Conservation (phyloP, 2,797 vertebrate species). For the Alosa sapidissima region DNA sequence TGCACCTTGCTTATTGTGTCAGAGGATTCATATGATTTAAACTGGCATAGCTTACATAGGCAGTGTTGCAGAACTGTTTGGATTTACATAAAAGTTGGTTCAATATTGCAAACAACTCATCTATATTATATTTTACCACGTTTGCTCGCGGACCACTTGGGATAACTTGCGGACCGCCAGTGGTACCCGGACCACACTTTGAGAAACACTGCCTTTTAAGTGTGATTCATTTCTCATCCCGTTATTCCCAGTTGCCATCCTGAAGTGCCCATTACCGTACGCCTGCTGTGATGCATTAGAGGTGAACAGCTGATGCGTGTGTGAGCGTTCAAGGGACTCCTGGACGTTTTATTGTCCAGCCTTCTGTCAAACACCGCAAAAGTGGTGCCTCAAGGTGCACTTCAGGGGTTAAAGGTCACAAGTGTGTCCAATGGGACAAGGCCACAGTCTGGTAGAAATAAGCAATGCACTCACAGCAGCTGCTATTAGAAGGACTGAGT, state of each 20-base stretch:
- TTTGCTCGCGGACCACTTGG: no score
- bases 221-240: not conserved
- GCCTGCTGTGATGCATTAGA: not conserved
- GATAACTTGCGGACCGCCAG: no score
- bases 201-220: not conserved
- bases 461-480: not conserved
- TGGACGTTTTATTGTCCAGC: not conserved
- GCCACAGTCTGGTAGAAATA: not conserved
- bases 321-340: not conserved
- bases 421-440: not conserved
- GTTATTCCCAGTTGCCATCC: not conserved
- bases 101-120: no score
- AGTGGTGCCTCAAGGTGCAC: not conserved
- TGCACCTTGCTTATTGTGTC: no score
- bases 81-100: no score
- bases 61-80: no score
- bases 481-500: not conserved
- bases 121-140: no score
- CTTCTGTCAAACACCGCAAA: not conserved
- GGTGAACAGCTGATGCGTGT: not conserved
- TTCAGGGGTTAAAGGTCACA: not conserved
- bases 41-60: no score
- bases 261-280: not conserved
- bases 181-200: no score
- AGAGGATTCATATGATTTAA: no score